These are phyloP conservation scores for Phyllostomus hastatus DNA, from an alignment of 2,113 vertebrate species.

Conservation along the genomic window DNA sequence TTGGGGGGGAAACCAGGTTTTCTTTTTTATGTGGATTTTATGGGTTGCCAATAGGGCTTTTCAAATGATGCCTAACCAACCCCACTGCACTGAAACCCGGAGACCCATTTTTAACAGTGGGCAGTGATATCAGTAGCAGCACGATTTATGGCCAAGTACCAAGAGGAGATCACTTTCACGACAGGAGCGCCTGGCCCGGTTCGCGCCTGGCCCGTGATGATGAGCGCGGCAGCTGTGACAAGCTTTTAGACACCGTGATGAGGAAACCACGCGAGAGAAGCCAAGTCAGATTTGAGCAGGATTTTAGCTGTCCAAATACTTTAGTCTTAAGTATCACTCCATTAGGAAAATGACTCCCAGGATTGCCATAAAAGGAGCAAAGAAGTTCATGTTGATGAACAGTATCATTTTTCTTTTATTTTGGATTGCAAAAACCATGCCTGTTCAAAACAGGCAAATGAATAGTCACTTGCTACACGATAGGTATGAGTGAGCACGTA, in stretches of 20 bases:
- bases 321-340: constrained; percentile 48
- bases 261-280: constrained; percentile 59
- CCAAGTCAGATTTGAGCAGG: constrained; percentile 2
- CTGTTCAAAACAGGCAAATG: not conserved
- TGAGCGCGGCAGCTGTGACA: constrained; percentile 47
- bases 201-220: constrained; percentile 14
- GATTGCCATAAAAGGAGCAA: constrained; percentile 29
- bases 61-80: constrained; percentile 26
- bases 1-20: constrained; percentile 12
- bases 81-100: constrained; percentile 12
- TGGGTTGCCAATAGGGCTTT: not conserved
- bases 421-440: not conserved
- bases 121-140: constrained; percentile 38
- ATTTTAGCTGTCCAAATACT: constrained; percentile 30
- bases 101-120: constrained; percentile 14
- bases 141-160: constrained; percentile 46
- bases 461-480: not conserved
- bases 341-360: constrained; percentile 43
- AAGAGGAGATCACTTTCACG: not conserved
- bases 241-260: not conserved
- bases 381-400: constrained; percentile 24
- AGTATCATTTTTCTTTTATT: constrained; percentile 39
- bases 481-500: not conserved
- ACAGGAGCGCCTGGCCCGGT: not conserved
- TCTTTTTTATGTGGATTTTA: not conserved